Evolutionary conservation across 1,140 invertebrate species (phyloP).

Genomic region (Bilobella aurantiaca): DNA sequence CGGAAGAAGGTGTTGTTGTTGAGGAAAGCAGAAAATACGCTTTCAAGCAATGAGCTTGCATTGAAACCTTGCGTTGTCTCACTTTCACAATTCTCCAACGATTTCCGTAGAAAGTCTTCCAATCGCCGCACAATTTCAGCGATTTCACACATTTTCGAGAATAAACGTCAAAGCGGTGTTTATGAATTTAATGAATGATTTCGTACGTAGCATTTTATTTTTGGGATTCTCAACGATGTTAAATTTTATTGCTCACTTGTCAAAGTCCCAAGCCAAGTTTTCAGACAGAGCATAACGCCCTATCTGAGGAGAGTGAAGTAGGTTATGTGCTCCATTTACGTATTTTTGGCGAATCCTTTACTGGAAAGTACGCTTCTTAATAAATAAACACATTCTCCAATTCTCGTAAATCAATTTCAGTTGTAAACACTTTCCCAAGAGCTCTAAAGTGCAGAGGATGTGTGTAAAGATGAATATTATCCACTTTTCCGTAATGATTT

Average conservation of each 20-base stretch:
- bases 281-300: not conserved
- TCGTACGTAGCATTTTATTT: too few relatives aligned
- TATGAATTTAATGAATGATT: too few relatives aligned
- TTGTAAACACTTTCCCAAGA: not conserved
- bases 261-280: not conserved
- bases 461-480: too few relatives aligned
- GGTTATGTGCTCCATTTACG: not conserved
- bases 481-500: too few relatives aligned
- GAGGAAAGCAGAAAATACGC: not conserved
- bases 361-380: not conserved
- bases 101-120: not conserved
- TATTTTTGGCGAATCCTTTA: not conserved
- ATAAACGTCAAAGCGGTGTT: too few relatives aligned
- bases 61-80: not conserved
- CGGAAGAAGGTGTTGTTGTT: conserved; percentile 4
- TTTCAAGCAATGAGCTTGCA: not conserved
- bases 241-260: conserved; percentile 1
- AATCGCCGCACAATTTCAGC: not conserved
- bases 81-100: not conserved
- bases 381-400: not conserved
- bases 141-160: not conserved
- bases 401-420: not conserved
- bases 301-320: not conserved
- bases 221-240: not conserved
- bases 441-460: too few relatives aligned